phyloP scores from a whole-genome alignment of 2,113 vertebrate genomes.

The Eidolon helvum region DNA sequence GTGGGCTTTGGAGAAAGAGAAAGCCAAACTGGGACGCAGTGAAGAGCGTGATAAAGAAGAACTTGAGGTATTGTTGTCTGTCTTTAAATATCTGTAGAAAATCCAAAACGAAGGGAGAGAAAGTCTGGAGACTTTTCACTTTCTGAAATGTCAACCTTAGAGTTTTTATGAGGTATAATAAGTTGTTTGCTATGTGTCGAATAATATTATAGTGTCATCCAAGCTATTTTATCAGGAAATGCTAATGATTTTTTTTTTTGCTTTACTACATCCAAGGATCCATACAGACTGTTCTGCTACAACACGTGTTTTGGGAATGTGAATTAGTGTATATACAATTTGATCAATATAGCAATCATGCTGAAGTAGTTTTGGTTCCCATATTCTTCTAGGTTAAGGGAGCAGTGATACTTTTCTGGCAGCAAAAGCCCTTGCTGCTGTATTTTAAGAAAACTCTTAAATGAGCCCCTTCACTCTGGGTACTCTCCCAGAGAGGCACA shows the following conservation, averaged over 20 bases:
- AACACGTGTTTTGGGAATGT: not conserved
- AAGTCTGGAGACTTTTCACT: not conserved
- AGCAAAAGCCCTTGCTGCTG: not conserved
- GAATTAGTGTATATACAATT: not conserved
- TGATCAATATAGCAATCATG: not conserved
- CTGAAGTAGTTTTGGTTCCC: not conserved
- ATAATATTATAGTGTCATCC: not conserved
- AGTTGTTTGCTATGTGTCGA: not conserved
- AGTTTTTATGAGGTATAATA: not conserved
- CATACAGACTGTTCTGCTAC: not conserved
- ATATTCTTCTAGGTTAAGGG: not conserved
- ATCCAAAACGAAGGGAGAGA: not conserved
- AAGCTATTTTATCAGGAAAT: not conserved
- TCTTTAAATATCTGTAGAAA: not conserved
- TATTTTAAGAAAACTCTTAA: not conserved
- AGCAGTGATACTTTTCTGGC: not conserved
- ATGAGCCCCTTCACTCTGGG: not conserved
- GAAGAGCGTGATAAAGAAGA: slow-evolving; percentile 90
- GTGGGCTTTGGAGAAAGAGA: slow-evolving; percentile 93
- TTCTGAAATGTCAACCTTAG: not conserved
- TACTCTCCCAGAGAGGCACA: not conserved
- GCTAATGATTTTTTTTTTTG: not conserved
- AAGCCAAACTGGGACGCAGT: slow-evolving; percentile 84
- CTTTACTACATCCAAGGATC: not conserved
- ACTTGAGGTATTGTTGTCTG: slow-evolving; percentile 87